phyloP scores from a whole-genome alignment of 2,113 vertebrate species.

The Merops nubicus region DNA sequence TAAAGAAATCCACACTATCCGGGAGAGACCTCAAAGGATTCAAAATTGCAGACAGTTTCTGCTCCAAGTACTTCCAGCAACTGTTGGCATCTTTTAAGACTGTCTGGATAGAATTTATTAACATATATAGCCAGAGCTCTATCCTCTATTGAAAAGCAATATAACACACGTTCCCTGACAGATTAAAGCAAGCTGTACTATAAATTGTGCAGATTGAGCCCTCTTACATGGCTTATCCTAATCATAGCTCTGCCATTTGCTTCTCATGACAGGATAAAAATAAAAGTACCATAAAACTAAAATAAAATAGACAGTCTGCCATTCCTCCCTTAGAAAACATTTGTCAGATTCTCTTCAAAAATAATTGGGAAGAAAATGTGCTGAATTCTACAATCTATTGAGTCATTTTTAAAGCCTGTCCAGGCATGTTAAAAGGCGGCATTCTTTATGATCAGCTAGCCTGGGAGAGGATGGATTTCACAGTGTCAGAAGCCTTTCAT shows the following conservation, averaged over 20 bases:
- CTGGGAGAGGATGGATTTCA: slow-evolving; percentile 14
- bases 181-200: slow-evolving; percentile 67
- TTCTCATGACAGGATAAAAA: slow-evolving; percentile 72
- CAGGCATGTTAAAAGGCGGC: slow-evolving; percentile 20
- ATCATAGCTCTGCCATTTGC: slow-evolving; percentile 69
- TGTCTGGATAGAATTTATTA: slow-evolving; percentile 61
- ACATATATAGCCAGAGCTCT: slow-evolving; percentile 44
- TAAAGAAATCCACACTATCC: background rate
- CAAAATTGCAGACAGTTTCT: background rate
- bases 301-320: slow-evolving; percentile 69
- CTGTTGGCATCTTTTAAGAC: slow-evolving; percentile 35
- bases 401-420: slow-evolving; percentile 61
- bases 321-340: slow-evolving; percentile 67
- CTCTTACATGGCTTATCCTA: slow-evolving; percentile 51
- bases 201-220: slow-evolving; percentile 58
- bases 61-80: slow-evolving; percentile 41
- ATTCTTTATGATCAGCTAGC: slow-evolving; percentile 22
- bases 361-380: slow-evolving; percentile 75
- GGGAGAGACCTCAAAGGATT: slow-evolving; percentile 1
- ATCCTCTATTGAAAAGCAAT: slow-evolving; percentile 45
- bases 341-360: slow-evolving; percentile 75
- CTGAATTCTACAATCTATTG: slow-evolving; percentile 53
- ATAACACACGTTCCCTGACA: slow-evolving; percentile 37
- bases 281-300: slow-evolving; percentile 71
- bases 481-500: slow-evolving; percentile 22